phyloP scores from a whole-genome alignment of 2,888 invertebrate genomes.

The Eubasilissa splendida region DNA sequence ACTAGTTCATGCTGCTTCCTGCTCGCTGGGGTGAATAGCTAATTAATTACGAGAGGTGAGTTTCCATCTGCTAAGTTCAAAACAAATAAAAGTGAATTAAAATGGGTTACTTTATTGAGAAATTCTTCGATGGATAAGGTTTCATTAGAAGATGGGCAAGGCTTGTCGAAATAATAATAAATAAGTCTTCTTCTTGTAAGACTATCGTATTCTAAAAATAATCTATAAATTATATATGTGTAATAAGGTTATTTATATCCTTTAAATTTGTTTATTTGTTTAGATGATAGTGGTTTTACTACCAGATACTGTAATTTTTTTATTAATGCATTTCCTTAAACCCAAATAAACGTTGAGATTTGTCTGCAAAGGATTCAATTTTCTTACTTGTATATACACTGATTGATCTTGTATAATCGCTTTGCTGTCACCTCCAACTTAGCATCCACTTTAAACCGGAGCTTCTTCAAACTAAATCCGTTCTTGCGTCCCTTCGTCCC shows the following conservation, averaged over 20 bases:
- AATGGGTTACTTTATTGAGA: neutral
- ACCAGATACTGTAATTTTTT: too few relatives aligned
- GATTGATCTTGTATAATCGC: slow-evolving; percentile 31
- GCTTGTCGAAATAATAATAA: neutral
- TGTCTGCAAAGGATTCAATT: slow-evolving; percentile 32
- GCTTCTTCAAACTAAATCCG: slow-evolving; percentile 12
- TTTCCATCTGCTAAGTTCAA: slow-evolving; percentile 44
- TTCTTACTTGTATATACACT: slow-evolving; percentile 26
- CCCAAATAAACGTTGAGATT: neutral
- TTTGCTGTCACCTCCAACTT: slow-evolving; percentile 38
- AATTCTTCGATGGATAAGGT: too few relatives aligned
- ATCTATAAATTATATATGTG: too few relatives aligned
- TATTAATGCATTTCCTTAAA: neutral
- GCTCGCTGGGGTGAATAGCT: slow-evolving; percentile 40
- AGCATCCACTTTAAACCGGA: slow-evolving; percentile 28
- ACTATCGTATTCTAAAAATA: too few relatives aligned
- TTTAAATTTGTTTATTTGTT: too few relatives aligned
- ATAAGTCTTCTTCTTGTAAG: too few relatives aligned
- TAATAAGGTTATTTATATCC: too few relatives aligned
- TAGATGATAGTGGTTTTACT: too few relatives aligned
- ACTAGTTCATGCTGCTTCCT: slow-evolving; percentile 32
- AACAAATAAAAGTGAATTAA: slow-evolving; percentile 46
- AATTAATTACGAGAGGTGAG: slow-evolving; percentile 52
- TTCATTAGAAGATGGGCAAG: neutral
- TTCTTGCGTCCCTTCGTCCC: slow-evolving; percentile 5